phyloP scores from a whole-genome alignment of 1,140 invertebrate genomes.

The Bombus superbus region DNA sequence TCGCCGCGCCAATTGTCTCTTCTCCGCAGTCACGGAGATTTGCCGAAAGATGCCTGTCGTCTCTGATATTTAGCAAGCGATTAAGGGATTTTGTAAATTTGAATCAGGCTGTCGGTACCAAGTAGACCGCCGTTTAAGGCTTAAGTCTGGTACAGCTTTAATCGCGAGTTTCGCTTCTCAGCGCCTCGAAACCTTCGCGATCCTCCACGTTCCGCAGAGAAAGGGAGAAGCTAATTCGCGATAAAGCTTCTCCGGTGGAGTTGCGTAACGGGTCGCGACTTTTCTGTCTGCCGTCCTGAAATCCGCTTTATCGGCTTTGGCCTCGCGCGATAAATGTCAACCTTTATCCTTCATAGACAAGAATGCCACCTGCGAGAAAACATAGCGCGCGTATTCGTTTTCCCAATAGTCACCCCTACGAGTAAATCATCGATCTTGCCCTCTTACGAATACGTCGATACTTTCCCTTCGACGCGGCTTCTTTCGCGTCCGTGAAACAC shows the following conservation, averaged over 20 bases:
- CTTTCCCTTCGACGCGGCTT: background rate
- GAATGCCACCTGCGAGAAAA: background rate
- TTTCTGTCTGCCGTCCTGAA: too few species aligned
- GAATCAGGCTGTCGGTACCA: background rate
- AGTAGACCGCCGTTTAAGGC: background rate
- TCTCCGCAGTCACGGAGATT: too few species aligned
- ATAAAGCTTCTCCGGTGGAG: constrained; percentile 1
- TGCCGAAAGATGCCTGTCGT: too few species aligned
- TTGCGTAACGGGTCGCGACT: constrained; percentile 5
- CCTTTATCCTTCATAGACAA: constrained; percentile 28
- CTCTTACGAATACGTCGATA: background rate
- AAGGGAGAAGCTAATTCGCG: constrained; percentile 35
- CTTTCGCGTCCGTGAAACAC: constrained; percentile 21
- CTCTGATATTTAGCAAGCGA: background rate
- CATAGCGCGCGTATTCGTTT: constrained; percentile 6
- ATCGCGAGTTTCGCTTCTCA: background rate
- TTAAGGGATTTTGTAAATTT: background rate
- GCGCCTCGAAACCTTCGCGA: background rate
- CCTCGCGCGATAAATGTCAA: constrained; percentile 25
- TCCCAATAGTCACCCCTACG: constrained; percentile 9
- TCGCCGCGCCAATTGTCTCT: too few species aligned
- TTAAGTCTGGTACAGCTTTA: background rate
- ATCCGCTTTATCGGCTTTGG: constrained; percentile 23
- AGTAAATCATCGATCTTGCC: constrained; percentile 32
- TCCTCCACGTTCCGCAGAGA: background rate